Evolutionary conservation across 2,888 invertebrate species (phyloP).

Genomic region (Gerosis bhagava): DNA sequence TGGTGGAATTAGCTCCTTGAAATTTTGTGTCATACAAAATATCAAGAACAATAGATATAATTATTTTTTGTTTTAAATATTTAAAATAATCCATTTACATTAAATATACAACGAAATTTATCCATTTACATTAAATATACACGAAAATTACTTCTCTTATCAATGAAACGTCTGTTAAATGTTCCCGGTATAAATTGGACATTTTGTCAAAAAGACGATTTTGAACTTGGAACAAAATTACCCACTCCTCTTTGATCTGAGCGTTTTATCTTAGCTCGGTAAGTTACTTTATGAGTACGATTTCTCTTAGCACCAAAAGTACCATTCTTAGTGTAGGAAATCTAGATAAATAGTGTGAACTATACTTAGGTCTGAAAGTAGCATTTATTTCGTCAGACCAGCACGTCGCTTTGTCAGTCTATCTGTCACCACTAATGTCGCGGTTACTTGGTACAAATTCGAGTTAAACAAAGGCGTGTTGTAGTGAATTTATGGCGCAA

Average conservation of each 20-base stretch:
- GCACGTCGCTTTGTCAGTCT: conserved; percentile 30
- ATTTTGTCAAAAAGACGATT: not conserved
- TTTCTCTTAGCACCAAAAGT: conserved; percentile 17
- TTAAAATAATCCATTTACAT: no score
- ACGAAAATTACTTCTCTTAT: no score
- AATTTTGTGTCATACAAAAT: no score
- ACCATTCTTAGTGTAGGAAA: conserved; percentile 17
- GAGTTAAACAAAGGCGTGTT: conserved; percentile 19
- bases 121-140: no score
- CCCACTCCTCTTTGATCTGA: conserved; percentile 11
- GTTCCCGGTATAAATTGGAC: no score
- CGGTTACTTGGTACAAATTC: conserved; percentile 23
- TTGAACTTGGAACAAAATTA: conserved; percentile 5
- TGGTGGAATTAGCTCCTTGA: no score
- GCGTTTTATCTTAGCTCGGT: conserved; percentile 9
- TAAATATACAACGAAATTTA: no score
- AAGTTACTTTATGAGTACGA: conserved; percentile 11
- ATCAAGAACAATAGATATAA: no score
- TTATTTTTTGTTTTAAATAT: no score
- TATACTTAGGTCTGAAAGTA: conserved; percentile 33
- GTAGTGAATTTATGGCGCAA: conserved; percentile 14
- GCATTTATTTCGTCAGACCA: conserved; percentile 35
- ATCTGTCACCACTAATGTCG: conserved; percentile 31
- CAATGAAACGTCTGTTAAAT: no score
- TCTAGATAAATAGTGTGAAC: conserved; percentile 33